Evolutionary conservation across 2,888 invertebrate species (phyloP), one percentile per base, ranked within the genome.

Genomic region (Dorcus parallelipipedus): DNA sequence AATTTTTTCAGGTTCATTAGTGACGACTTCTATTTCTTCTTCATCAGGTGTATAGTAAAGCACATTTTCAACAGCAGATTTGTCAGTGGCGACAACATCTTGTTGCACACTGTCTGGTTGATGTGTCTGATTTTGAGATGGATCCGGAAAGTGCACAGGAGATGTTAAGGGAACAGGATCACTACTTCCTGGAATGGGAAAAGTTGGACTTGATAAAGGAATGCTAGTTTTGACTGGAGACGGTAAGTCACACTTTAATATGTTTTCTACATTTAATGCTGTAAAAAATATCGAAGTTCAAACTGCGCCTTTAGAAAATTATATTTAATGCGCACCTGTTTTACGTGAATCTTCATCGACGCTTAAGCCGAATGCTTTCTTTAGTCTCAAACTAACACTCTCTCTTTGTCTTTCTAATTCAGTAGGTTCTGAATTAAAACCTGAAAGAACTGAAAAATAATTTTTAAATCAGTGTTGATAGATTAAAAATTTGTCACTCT

Each of bases 331-430:
- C 77, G 75, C 75, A 85, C 83, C 75, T 79, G 82, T 76, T 67
- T 80, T 81, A 43, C 83, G 80, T 64, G 82, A 81, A 71, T 86
- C 85, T 66, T 87, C 87, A 72, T 89, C 88, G 59, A 89, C 86
- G 20, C 86, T 83, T 60, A 89, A 77, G 38, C 92, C 92, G 78
- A 93, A 92, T 74, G 91, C 92, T 63, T 90, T 84, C 68, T 90
- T 86, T 64, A 95, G 81, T 67, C 96, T 84, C 73, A 93, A 89
- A 66, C 91, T 91, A 55, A 95, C 85, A 79, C 90, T 93, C 79
- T 95, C 95, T 64, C 95, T 85, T 72, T 93, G 92, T 52, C 90
- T 85, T 77, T 95, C 94, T 49, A 91, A 86, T 59, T 91, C 84
- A 10, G 94, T 93, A 41, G 94, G 92, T 64, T 91, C 91, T 2